Evolutionary conservation across 2,888 invertebrate genomes (phyloP).

Genomic region (Drosophila parthenogenetica): DNA sequence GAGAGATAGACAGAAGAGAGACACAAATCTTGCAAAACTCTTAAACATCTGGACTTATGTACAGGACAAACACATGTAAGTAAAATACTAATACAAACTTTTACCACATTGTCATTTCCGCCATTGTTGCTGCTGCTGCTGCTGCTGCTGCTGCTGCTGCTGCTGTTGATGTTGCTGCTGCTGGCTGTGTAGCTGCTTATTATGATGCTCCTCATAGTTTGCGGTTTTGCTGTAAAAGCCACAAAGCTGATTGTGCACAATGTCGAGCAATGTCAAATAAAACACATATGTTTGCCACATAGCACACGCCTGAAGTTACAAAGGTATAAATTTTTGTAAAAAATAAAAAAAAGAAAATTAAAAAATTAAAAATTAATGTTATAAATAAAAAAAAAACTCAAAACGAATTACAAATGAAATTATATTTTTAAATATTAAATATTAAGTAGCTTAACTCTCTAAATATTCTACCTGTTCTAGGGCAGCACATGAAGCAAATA

Average conservation of each 20-base stretch:
- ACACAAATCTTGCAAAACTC: slow-evolving; percentile 33
- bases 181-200: slow-evolving; percentile 33
- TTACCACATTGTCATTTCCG: slow-evolving; percentile 54
- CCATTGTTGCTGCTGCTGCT: slow-evolving; percentile 12
- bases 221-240: slow-evolving; percentile 62
- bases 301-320: no score
- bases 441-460: no score
- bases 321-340: neutral
- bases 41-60: slow-evolving; percentile 27
- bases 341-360: neutral
- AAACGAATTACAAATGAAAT: no score
- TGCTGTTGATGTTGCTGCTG: slow-evolving; percentile 3
- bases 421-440: no score
- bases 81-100: slow-evolving; percentile 57
- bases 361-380: neutral
- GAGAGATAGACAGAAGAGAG: neutral
- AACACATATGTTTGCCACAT: neutral
- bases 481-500: no score
- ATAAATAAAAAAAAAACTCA: no score
- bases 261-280: slow-evolving; percentile 30
- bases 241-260: slow-evolving; percentile 49
- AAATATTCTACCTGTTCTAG: no score
- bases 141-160: slow-evolving; percentile 1
- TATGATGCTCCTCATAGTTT: slow-evolving; percentile 63
- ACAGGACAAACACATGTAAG: slow-evolving; percentile 47